A percentile compares a stretch with the other conserved stretches of the same genome.
phyloP scores from a whole-genome alignment of 2,888 invertebrate genomes.

The Phasia obesa region DNA sequence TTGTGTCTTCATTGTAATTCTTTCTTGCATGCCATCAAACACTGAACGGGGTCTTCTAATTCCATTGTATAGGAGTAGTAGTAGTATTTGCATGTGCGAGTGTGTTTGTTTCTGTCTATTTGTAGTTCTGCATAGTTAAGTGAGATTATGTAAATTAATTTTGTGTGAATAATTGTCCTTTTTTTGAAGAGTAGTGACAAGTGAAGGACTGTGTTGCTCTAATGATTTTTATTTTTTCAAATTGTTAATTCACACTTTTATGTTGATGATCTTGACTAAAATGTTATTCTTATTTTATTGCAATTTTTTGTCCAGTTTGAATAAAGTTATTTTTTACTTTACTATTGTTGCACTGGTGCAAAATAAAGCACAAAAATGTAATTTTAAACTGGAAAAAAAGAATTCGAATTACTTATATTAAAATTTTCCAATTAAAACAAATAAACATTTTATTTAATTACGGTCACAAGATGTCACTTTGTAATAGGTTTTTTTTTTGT shows the following conservation, averaged over 20 bases:
- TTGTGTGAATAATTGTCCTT: slow-evolving; percentile 57
- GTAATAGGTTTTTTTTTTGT: slow-evolving; percentile 36
- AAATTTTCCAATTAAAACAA: slow-evolving; percentile 53
- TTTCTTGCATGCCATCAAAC: slow-evolving; percentile 12
- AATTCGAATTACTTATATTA: slow-evolving; percentile 46
- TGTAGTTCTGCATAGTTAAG: slow-evolving; percentile 36
- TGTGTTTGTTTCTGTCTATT: background rate
- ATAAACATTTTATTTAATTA: slow-evolving; percentile 55
- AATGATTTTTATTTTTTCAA: slow-evolving; percentile 31
- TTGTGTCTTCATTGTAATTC: slow-evolving; percentile 27
- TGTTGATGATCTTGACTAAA: slow-evolving; percentile 33
- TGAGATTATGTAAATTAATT: slow-evolving; percentile 60
- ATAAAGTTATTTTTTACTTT: background rate
- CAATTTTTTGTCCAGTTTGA: background rate
- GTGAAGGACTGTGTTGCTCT: slow-evolving; percentile 12
- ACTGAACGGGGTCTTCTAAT: slow-evolving; percentile 23
- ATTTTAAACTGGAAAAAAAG: background rate
- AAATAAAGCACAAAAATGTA: background rate
- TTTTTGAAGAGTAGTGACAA: slow-evolving; percentile 18
- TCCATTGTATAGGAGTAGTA: slow-evolving; percentile 22
- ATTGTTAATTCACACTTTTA: slow-evolving; percentile 45
- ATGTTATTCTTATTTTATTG: slow-evolving; percentile 21
- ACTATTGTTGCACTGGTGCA: background rate
- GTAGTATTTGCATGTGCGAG: background rate
- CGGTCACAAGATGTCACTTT: slow-evolving; percentile 57